Conservation (phyloP, 2,113 vertebrate genomes). For the Poeciliopsis prolifica region DNA sequence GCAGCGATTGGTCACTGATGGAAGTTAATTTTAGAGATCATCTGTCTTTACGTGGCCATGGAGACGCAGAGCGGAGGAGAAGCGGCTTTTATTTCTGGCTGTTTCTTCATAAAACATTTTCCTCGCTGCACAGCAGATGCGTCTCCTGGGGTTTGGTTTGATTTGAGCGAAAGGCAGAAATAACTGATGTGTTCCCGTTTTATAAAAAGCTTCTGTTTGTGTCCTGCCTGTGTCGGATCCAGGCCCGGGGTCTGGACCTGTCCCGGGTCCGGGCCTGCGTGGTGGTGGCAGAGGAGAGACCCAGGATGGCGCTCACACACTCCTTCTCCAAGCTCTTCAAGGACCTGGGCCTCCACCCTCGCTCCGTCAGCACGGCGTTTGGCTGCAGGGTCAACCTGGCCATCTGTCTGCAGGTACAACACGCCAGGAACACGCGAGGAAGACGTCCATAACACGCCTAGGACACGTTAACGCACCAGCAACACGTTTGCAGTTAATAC, state of each 20-base stretch:
- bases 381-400: constrained; percentile 98
- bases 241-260: constrained; percentile 95
- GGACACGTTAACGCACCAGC: too few species aligned
- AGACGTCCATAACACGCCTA: too few species aligned
- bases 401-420: constrained; percentile 93
- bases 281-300: constrained; percentile 95
- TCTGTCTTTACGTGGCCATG: constrained; percentile 52
- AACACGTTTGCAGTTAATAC: too few species aligned
- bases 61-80: constrained; percentile 36
- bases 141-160: neutral
- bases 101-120: neutral
- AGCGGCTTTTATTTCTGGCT: neutral
- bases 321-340: constrained; percentile 99
- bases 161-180: neutral
- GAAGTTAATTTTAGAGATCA: constrained; percentile 58
- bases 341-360: constrained; percentile 94
- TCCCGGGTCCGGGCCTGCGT: constrained; percentile 96
- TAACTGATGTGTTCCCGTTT: neutral
- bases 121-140: neutral
- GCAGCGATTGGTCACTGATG: constrained; percentile 51
- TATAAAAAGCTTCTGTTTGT: neutral
- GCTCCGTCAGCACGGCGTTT: constrained; percentile 96
- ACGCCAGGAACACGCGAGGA: too few species aligned
- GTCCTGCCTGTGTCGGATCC: neutral
- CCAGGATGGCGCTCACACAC: constrained; percentile 94